These are phyloP conservation scores for Aporophyla nigra DNA, from an alignment of 2,888 invertebrate species.

Conservation along the genomic window DNA sequence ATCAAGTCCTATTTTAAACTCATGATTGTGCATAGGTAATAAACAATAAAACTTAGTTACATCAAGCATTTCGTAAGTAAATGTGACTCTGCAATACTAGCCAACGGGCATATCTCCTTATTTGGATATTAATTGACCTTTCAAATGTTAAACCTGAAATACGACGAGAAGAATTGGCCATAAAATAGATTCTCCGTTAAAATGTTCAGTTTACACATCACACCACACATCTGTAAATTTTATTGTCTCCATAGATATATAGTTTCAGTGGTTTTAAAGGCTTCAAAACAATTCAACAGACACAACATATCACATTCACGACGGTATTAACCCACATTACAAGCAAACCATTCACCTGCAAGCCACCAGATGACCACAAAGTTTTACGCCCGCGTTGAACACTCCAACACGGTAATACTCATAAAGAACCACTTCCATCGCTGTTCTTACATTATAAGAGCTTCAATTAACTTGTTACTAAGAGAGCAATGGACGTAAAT, in stretches of 20 bases:
- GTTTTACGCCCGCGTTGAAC: slow-evolving; percentile 31
- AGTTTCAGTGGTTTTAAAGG: slow-evolving; percentile 19
- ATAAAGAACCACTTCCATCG: slow-evolving; percentile 35
- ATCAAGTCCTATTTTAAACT: slow-evolving; percentile 1
- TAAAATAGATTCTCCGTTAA: slow-evolving; percentile 4
- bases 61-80: slow-evolving; percentile 8
- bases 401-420: background rate
- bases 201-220: slow-evolving; percentile 9
- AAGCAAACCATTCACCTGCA: slow-evolving; percentile 54
- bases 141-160: background rate
- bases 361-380: slow-evolving; percentile 51
- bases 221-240: slow-evolving; percentile 23
- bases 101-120: slow-evolving; percentile 3
- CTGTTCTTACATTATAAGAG: slow-evolving; percentile 18
- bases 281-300: slow-evolving; percentile 10
- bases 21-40: slow-evolving; percentile 15
- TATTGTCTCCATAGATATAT: slow-evolving; percentile 17
- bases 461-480: slow-evolving; percentile 39
- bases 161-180: background rate
- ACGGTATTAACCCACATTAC: slow-evolving; percentile 56
- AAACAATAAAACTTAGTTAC: slow-evolving; percentile 11
- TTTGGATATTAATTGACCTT: slow-evolving; percentile 32
- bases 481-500: slow-evolving; percentile 39
- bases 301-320: slow-evolving; percentile 38
- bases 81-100: background rate